Evolutionary conservation across 1,140 invertebrate genomes (phyloP).

Genomic region (Matsumurasca onukii): DNA sequence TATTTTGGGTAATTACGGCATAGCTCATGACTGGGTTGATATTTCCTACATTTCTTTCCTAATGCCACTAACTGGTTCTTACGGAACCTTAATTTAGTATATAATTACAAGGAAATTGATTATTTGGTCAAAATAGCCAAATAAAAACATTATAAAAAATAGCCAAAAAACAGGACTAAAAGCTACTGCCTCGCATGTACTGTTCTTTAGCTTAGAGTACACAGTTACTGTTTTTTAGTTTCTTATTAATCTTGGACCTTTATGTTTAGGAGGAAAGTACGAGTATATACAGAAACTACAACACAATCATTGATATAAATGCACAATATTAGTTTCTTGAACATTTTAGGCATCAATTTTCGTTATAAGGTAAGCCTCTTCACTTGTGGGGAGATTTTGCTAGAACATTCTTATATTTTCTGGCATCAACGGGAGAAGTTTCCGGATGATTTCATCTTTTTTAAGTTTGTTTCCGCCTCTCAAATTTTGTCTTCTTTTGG

Average conservation of each 20-base stretch:
- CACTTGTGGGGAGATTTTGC: neutral
- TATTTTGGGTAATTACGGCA: no score
- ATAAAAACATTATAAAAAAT: no score
- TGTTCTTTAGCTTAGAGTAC: conserved; percentile 8
- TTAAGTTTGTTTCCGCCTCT: conserved; percentile 3
- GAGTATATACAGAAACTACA: neutral
- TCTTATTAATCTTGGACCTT: neutral
- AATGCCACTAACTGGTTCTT: no score
- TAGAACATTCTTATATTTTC: neutral
- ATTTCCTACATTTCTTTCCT: no score
- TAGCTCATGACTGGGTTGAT: no score
- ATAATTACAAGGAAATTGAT: no score
- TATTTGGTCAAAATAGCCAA: no score
- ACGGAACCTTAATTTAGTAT: no score
- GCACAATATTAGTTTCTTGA: neutral
- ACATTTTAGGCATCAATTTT: conserved; percentile 15
- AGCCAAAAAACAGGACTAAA: no score
- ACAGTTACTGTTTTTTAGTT: conserved; percentile 18
- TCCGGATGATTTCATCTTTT: conserved; percentile 17
- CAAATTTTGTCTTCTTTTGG: conserved; percentile 3
- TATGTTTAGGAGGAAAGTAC: neutral
- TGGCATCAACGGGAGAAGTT: conserved; percentile 13
- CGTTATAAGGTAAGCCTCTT: conserved; percentile 15
- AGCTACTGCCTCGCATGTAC: neutral
- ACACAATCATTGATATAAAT: neutral